Base-by-base conservation (phyloP, 2,888 invertebrate genomes). In the Anaspis maculata region DNA sequence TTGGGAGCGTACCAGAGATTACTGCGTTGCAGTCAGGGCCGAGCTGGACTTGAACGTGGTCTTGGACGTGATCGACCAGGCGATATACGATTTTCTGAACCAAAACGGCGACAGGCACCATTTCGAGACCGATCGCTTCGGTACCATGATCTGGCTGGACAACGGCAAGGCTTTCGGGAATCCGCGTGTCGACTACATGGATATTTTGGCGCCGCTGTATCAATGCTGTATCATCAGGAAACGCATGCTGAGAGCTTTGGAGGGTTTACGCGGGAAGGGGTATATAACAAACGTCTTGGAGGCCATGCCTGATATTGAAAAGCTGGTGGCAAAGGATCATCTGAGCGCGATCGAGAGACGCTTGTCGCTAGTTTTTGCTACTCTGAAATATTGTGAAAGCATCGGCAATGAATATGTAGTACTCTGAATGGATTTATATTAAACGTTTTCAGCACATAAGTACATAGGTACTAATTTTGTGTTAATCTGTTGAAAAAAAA, bases 41-140 rank as follows among this genome's bases (percentile, higher is more conserved):
- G 70, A 70, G 46, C 50, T 77, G 35, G 70, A 72, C 41, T 66
- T 66, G 14, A 72, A 71, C 43, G 70, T 82, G 41, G 65, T 95
- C 22, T 69, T 92, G 35, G 91, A 95, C 66, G 68, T 95, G 34
- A 74, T 95, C 36, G 94, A 95, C 61, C 78, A 84, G 1, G 72
- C 89, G 6, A 78, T 95, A 47, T 90, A 95, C 59, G 96, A 96
- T 67, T 96, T 89, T 62, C 70, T 96, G 2, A 83, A 92, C 57
- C 92, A 91, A 65, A 96, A 96, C 64, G 95, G 92, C 1, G 95
- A 96, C 66, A 72, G 95, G 5, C 95, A 96, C 69, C 85, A 87
- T 58, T 91, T 88, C 54, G 94, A 95, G 68, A 77, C 81, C 1
- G 72, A 80, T 22, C 72, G 80, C 22, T 77, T 82, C 54, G 78